Conservation (phyloP, 2,888 invertebrate genomes). For the Arrhopalites spinosus region DNA sequence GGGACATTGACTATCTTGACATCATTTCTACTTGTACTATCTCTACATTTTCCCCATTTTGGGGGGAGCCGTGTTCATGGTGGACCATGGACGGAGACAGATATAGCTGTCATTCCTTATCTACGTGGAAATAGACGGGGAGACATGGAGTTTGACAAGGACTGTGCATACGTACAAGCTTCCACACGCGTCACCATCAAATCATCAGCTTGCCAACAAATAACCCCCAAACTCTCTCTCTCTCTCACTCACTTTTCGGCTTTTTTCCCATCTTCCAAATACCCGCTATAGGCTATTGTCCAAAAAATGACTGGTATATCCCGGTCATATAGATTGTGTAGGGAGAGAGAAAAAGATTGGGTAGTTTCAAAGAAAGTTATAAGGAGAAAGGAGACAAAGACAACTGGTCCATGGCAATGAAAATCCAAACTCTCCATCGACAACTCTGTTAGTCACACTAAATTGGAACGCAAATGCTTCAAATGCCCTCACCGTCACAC, state of each 20-base stretch:
- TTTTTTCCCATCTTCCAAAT: neutral
- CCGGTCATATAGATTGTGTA: neutral
- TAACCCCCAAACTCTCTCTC: neutral
- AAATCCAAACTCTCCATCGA: neutral
- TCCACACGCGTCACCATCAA: slow-evolving; percentile 9
- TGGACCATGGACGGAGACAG: slow-evolving; percentile 24
- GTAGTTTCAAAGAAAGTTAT: too few species aligned
- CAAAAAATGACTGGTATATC: neutral
- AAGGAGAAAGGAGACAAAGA: neutral
- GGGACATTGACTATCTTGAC: too few species aligned
- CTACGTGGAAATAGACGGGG: slow-evolving; percentile 10
- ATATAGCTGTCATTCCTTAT: slow-evolving; percentile 29
- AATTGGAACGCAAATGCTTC: too few species aligned
- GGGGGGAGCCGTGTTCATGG: neutral
- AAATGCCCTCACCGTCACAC: too few species aligned
- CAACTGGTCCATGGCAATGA: neutral
- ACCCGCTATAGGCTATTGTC: neutral
- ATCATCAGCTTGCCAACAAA: slow-evolving; percentile 9
- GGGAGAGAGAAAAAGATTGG: neutral
- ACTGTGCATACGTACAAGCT: neutral
- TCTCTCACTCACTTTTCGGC: neutral
- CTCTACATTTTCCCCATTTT: neutral
- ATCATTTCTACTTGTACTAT: neutral
- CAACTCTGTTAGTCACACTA: too few species aligned
- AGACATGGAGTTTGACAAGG: slow-evolving; percentile 28